Conservation (phyloP, 2,797 vertebrate species). For the Falco naumanni region DNA sequence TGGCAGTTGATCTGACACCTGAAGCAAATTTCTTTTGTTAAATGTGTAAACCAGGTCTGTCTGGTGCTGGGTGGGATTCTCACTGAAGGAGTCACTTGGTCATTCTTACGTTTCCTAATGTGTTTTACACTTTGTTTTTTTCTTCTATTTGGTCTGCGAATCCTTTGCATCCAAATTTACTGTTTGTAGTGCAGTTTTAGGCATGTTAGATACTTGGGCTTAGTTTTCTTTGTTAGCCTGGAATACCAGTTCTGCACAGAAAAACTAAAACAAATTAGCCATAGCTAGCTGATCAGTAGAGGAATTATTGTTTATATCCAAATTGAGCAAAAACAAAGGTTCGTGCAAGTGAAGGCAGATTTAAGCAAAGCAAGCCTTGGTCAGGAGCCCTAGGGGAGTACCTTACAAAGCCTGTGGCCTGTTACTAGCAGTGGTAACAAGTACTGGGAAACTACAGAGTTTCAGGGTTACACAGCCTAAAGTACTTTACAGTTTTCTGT, state of each 20-base stretch:
- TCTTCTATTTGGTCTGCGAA: neutral
- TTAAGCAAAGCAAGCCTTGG: neutral
- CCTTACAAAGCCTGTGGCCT: neutral
- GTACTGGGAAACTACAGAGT: neutral
- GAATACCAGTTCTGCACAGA: neutral
- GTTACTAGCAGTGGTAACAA: neutral
- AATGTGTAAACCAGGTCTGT: neutral
- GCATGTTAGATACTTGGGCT: fast-evolving
- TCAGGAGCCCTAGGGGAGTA: neutral
- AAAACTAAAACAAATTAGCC: neutral
- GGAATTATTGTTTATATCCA: neutral
- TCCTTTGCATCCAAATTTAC: neutral
- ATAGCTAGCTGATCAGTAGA: neutral
- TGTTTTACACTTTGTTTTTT: neutral
- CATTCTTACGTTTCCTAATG: neutral
- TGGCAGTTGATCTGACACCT: neutral
- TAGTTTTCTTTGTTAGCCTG: neutral
- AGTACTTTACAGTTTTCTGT: neutral
- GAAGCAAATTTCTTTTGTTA: neutral
- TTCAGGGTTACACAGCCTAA: neutral
- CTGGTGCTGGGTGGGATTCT: neutral
- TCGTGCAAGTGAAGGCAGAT: fast-evolving
- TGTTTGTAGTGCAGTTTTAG: neutral
- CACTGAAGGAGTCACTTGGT: fast-evolving
- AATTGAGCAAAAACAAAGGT: neutral